phyloP scores from a whole-genome alignment of 2,113 vertebrate genomes.

The Carassius auratus region DNA sequence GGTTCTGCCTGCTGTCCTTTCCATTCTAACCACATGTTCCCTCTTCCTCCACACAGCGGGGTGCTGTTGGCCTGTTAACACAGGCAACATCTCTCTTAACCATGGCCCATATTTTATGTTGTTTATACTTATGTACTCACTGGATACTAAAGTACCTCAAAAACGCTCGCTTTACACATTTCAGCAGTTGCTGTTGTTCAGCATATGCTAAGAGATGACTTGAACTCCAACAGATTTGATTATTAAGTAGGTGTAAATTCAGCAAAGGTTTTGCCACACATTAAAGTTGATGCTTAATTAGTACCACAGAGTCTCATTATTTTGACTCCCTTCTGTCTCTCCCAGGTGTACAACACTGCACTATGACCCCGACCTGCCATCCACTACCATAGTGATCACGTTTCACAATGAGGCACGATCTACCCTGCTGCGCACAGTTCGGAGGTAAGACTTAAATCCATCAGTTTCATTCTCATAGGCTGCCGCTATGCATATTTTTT shows the following conservation, averaged over 20 bases:
- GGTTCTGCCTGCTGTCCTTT: constrained; percentile 43
- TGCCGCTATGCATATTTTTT: not conserved
- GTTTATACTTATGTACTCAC: not conserved
- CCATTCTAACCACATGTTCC: constrained; percentile 50
- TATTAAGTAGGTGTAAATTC: constrained; percentile 16
- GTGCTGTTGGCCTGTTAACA: constrained; percentile 48
- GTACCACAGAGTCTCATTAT: constrained; percentile 37
- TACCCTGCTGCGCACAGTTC: constrained; percentile 90
- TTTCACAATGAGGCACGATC: constrained; percentile 96
- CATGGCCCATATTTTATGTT: constrained; percentile 2
- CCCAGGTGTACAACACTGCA: constrained; percentile 81
- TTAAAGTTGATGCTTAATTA: constrained; percentile 43
- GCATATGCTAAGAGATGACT: not conserved
- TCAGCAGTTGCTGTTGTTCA: not conserved
- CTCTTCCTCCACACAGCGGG: constrained; percentile 14
- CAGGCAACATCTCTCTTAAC: constrained; percentile 29
- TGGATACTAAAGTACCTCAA: not conserved
- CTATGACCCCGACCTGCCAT: constrained; percentile 82
- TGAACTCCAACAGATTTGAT: constrained; percentile 2
- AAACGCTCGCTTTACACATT: not conserved
- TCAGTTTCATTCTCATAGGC: not conserved
- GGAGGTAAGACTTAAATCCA: constrained; percentile 78
- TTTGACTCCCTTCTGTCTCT: constrained; percentile 38
- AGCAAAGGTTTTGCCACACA: not conserved
- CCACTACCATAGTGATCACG: constrained; percentile 92